Evolutionary conservation across 2,888 invertebrate genomes (phyloP).

Genomic region (Branchipolynoe longqiensis): DNA sequence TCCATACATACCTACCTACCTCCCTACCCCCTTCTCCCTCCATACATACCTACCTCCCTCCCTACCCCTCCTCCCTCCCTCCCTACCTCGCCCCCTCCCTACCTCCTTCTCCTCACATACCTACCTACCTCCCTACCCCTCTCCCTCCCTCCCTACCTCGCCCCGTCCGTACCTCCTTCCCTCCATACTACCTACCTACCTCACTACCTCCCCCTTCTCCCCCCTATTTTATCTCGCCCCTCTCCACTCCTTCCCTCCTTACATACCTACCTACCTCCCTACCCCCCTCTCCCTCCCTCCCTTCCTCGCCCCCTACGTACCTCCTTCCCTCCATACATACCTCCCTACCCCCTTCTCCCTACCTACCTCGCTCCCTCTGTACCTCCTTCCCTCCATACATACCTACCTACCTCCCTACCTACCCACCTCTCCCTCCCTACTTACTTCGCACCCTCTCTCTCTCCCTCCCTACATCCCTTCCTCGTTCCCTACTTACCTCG

Average conservation of each 20-base stretch:
- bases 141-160: neutral
- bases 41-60: neutral
- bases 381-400: neutral
- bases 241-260: neutral
- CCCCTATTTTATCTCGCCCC: neutral
- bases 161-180: neutral
- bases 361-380: neutral
- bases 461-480: neutral
- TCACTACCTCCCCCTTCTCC: neutral
- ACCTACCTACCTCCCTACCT: neutral
- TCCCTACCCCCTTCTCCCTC: neutral
- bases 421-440: neutral
- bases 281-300: neutral
- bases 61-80: neutral
- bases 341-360: conserved; percentile 1
- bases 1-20: neutral
- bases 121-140: neutral
- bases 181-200: neutral
- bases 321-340: neutral
- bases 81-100: neutral
- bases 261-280: neutral
- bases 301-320: neutral
- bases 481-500: neutral
- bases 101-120: neutral
- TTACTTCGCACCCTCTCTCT: neutral